These are phyloP conservation scores for Cetonia aurata DNA, from an alignment of 2,888 invertebrate genomes.

Conservation along the genomic window DNA sequence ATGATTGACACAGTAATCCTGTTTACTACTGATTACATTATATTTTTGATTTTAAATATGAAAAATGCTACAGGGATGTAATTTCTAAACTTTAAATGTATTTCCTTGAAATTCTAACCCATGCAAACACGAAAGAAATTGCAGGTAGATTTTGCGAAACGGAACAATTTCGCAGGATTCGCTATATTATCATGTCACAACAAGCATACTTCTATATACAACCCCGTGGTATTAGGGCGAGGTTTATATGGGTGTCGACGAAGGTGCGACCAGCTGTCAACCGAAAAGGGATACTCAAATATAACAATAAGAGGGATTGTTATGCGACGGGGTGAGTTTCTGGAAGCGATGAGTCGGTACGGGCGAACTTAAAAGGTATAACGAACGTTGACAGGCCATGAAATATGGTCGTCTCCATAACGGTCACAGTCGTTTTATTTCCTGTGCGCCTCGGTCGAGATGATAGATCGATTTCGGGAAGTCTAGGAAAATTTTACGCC, in stretches of 20 bases:
- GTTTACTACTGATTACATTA: too few species aligned
- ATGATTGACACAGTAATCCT: too few species aligned
- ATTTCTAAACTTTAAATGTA: too few species aligned
- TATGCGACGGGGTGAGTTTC: slow-evolving; percentile 43
- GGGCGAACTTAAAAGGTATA: slow-evolving; percentile 35
- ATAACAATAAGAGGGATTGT: slow-evolving; percentile 34
- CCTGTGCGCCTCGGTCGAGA: slow-evolving; percentile 1
- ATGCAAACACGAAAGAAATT: background rate
- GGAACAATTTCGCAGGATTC: slow-evolving; percentile 12
- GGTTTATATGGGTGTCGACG: slow-evolving; percentile 36
- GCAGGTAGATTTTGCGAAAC: slow-evolving; percentile 23
- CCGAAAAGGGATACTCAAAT: slow-evolving; percentile 33
- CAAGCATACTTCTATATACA: slow-evolving; percentile 17
- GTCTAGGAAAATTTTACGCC: slow-evolving; percentile 28
- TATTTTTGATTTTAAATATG: too few species aligned
- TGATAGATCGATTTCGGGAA: slow-evolving; percentile 34
- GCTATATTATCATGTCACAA: slow-evolving; percentile 39
- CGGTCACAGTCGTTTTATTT: slow-evolving; percentile 20
- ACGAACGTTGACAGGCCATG: slow-evolving; percentile 44
- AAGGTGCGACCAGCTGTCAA: slow-evolving; percentile 42
- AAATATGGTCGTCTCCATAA: slow-evolving; percentile 45
- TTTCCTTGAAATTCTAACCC: too few species aligned
- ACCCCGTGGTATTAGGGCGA: slow-evolving; percentile 14
- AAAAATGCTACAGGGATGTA: too few species aligned
- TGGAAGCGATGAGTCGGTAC: slow-evolving; percentile 29